Conservation (phyloP, 2,888 invertebrate genomes). For the Andrena praecox region DNA sequence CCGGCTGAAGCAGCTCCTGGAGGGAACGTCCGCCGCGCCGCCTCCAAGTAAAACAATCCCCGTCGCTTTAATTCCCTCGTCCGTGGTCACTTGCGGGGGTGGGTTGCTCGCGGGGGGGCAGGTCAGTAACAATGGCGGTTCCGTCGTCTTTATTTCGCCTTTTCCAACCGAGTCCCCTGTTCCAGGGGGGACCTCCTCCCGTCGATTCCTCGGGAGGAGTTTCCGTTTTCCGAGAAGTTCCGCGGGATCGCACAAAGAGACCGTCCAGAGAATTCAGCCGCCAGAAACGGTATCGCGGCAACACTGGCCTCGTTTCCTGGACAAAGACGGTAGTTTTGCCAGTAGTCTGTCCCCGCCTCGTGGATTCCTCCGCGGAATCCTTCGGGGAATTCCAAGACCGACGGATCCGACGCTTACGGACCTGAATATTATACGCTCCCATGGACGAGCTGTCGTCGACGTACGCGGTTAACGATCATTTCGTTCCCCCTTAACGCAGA, state of each 20-base stretch:
- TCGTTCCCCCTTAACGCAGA: neutral
- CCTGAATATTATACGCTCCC: conserved; percentile 38
- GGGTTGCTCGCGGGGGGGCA: neutral
- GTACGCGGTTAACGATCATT: neutral
- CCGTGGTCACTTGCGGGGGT: conserved; percentile 28
- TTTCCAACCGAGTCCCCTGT: conserved; percentile 38
- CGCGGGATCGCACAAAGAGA: conserved; percentile 66
- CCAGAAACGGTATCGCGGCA: conserved; percentile 63
- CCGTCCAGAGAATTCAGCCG: conserved; percentile 62
- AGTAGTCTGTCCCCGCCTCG: conserved; percentile 57
- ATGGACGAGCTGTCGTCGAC: conserved; percentile 1
- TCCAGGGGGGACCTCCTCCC: conserved; percentile 6
- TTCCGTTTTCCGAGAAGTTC: conserved; percentile 55
- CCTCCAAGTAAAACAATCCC: conserved; percentile 37
- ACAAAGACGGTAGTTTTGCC: conserved; percentile 73
- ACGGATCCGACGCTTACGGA: conserved; percentile 10
- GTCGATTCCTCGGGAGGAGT: conserved; percentile 48
- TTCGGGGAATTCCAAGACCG: conserved; percentile 40
- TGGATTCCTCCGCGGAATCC: conserved; percentile 50
- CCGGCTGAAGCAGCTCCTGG: neutral
- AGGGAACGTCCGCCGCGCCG: conserved; percentile 21
- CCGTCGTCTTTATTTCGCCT: conserved; percentile 42
- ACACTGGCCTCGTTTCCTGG: conserved; percentile 74
- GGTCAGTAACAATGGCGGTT: conserved; percentile 14
- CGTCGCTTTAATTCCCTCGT: conserved; percentile 44